Percentiles rank a stretch among this genome's conserved stretches.
Conservation (phyloP, 2,888 invertebrate genomes). For the Mesochorus sp. region DNA sequence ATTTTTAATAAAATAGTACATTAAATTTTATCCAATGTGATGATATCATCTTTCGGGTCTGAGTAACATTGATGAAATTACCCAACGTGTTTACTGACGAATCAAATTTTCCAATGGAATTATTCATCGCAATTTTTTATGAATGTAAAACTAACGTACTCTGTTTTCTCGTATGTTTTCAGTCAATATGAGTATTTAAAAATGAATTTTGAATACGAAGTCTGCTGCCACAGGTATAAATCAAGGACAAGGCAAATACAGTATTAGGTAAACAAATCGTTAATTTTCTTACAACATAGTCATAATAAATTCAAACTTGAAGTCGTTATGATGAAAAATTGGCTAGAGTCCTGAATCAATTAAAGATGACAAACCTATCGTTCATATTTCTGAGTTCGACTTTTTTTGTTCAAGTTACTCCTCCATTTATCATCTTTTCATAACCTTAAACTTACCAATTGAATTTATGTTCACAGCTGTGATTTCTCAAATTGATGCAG, state of each 20-base stretch:
- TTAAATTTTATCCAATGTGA: constrained; percentile 54
- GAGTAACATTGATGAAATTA: constrained; percentile 70
- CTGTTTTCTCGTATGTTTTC: not conserved
- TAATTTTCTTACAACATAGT: not conserved
- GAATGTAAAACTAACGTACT: not conserved
- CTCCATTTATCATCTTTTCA: not conserved
- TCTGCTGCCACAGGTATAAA: too few species aligned
- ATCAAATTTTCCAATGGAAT: not conserved
- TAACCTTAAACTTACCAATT: not conserved
- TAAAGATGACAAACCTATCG: constrained; percentile 75
- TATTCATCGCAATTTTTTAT: not conserved
- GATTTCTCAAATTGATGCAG: too few species aligned
- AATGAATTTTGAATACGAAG: too few species aligned
- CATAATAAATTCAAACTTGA: not conserved
- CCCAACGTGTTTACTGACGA: constrained; percentile 66
- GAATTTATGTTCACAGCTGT: constrained; percentile 31
- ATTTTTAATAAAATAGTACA: too few species aligned
- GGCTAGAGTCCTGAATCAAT: constrained; percentile 80
- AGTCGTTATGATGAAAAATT: constrained; percentile 74
- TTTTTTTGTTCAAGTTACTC: not conserved
- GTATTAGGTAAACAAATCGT: not conserved
- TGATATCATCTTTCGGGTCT: constrained; percentile 74
- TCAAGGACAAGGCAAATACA: too few species aligned
- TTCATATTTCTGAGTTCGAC: constrained; percentile 63
- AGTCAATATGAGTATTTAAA: not conserved